A percentile compares a stretch with the other conserved stretches of the same genome.
Conservation (phyloP, 2,797 vertebrate genomes). For the Parotocinclus haroldoi region DNA sequence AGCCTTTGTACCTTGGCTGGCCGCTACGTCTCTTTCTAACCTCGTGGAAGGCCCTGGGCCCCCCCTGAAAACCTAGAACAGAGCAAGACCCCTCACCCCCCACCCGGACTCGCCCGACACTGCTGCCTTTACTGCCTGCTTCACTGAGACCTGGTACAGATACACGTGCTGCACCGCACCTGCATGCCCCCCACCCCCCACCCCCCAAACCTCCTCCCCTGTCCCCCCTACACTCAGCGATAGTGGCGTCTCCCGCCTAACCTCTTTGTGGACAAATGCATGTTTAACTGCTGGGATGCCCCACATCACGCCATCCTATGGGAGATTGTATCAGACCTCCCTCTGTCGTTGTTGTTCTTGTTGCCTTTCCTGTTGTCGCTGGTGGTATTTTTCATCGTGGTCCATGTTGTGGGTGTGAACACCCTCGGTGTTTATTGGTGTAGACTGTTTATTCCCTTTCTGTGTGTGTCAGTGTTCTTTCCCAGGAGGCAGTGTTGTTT, state of each 20-base stretch:
- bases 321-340: conserved; percentile 77
- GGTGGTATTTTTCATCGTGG: conserved; percentile 50
- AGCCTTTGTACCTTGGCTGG: conserved; percentile 41
- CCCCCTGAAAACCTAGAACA: conserved; percentile 56
- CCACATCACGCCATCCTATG: conserved; percentile 86
- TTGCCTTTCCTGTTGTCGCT: conserved; percentile 53
- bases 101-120: conserved; percentile 58
- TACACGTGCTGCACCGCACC: conserved; percentile 75
- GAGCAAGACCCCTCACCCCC: conserved; percentile 57
- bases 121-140: conserved; percentile 59
- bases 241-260: conserved; percentile 64
- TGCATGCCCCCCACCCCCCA: conserved; percentile 49
- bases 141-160: conserved; percentile 61
- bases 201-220: conserved; percentile 28
- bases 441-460: conserved; percentile 51
- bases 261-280: conserved; percentile 77
- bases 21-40: conserved; percentile 46
- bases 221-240: conserved; percentile 58
- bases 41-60: conserved; percentile 51
- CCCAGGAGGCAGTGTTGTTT: conserved; percentile 49
- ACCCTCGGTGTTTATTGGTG: conserved; percentile 44
- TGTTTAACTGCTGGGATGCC: conserved; percentile 85
- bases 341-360: conserved; percentile 66
- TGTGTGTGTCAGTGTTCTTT: conserved; percentile 48
- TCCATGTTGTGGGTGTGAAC: conserved; percentile 54